phyloP scores from a whole-genome alignment of 1,140 invertebrate species.

The Heliothis subflexa region DNA sequence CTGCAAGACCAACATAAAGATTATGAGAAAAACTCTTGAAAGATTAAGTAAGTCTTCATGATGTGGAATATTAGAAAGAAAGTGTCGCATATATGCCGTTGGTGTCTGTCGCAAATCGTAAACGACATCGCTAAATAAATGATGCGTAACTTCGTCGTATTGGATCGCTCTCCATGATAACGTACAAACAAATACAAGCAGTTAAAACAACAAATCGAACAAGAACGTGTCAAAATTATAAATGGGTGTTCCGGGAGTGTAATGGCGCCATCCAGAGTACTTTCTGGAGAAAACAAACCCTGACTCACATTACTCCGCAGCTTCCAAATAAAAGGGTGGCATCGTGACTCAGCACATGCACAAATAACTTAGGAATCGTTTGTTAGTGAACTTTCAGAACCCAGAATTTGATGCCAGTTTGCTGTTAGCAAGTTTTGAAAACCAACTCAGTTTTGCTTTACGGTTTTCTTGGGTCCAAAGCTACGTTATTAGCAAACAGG shows the following conservation, averaged over 20 bases:
- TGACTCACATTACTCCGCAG: slow-evolving; percentile 11
- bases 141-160: too few species aligned
- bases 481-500: too few species aligned
- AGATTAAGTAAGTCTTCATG: too few species aligned
- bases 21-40: too few species aligned
- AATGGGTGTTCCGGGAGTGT: neutral
- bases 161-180: too few species aligned
- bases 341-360: slow-evolving; percentile 25
- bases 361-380: slow-evolving; percentile 18
- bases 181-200: too few species aligned
- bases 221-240: neutral
- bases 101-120: too few species aligned
- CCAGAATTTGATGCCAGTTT: neutral
- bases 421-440: neutral
- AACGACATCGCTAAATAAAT: too few species aligned
- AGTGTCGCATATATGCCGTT: too few species aligned
- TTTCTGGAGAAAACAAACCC: slow-evolving; percentile 37
- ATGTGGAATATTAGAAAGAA: too few species aligned
- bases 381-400: slow-evolving; percentile 12
- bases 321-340: slow-evolving; percentile 37
- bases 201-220: neutral
- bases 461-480: too few species aligned
- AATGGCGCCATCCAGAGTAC: slow-evolving; percentile 18
- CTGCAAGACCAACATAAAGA: too few species aligned
- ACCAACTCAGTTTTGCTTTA: neutral